Conservation (phyloP, 2,113 vertebrate species). For the Clarias macrocephalus region DNA sequence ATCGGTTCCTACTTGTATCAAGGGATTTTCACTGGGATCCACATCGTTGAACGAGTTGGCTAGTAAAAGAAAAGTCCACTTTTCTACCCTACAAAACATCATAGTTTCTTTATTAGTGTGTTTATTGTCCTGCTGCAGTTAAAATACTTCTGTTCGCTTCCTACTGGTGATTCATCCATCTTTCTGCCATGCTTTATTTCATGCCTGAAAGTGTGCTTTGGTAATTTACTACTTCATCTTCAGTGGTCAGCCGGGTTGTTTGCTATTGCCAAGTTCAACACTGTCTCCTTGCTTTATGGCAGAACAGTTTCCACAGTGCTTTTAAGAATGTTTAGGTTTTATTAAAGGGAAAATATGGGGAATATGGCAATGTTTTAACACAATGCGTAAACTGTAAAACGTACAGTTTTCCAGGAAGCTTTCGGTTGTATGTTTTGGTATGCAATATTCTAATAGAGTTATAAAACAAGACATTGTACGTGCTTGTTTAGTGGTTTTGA, state of each 20-base stretch:
- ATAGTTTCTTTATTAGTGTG: conserved; percentile 18
- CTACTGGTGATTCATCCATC: conserved; percentile 19
- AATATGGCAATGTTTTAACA: background rate
- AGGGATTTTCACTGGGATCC: background rate
- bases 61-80: background rate
- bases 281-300: background rate
- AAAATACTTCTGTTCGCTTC: conserved; percentile 19
- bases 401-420: background rate
- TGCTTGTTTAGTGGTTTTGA: background rate
- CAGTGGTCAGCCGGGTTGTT: background rate
- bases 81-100: background rate
- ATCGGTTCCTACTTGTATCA: background rate
- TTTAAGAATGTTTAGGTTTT: background rate
- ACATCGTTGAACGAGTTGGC: background rate
- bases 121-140: conserved; percentile 16
- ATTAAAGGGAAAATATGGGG: no score
- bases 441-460: background rate
- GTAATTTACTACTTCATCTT: conserved; percentile 25
- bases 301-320: background rate
- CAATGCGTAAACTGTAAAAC: background rate
- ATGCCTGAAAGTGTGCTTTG: conserved; percentile 24
- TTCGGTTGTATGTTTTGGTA: background rate
- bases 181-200: conserved; percentile 31
- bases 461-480: background rate
- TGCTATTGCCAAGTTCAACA: background rate